phyloP scores from a whole-genome alignment of 1,140 invertebrate species.

The Hylaeus anthracinus region DNA sequence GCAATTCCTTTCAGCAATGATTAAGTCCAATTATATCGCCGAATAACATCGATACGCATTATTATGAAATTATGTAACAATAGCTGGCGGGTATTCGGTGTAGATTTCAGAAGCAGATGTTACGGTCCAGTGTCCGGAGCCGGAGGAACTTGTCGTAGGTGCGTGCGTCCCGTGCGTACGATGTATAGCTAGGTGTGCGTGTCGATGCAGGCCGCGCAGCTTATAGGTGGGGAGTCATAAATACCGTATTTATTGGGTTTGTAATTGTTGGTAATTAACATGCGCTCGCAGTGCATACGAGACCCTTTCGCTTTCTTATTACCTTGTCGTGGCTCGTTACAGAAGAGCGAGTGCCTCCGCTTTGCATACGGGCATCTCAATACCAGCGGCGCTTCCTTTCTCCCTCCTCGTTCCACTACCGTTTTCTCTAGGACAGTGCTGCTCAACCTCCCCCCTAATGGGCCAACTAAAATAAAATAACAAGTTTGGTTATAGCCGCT shows the following conservation, averaged over 20 bases:
- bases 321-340: slow-evolving; percentile 61
- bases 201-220: slow-evolving; percentile 18
- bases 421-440: not conserved
- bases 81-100: not conserved
- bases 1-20: not conserved
- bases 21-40: slow-evolving; percentile 9
- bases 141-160: not conserved
- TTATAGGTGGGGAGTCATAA: slow-evolving; percentile 54
- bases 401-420: not conserved
- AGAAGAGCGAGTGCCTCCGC: slow-evolving; percentile 57
- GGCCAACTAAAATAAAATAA: too few species aligned
- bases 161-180: slow-evolving; percentile 19
- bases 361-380: slow-evolving; percentile 67
- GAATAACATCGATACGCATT: not conserved
- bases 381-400: slow-evolving; percentile 46
- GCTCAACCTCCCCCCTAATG: too few species aligned
- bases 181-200: slow-evolving; percentile 18
- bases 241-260: slow-evolving; percentile 68
- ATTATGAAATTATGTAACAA: slow-evolving; percentile 13
- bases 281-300: slow-evolving; percentile 49
- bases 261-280: slow-evolving; percentile 73
- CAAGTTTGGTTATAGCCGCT: too few species aligned
- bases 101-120: slow-evolving; percentile 9
- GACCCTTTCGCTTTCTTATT: slow-evolving; percentile 64
- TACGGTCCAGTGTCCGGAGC: not conserved